phyloP scores from a whole-genome alignment of 2,113 vertebrate genomes.

The Gadus macrocephalus region DNA sequence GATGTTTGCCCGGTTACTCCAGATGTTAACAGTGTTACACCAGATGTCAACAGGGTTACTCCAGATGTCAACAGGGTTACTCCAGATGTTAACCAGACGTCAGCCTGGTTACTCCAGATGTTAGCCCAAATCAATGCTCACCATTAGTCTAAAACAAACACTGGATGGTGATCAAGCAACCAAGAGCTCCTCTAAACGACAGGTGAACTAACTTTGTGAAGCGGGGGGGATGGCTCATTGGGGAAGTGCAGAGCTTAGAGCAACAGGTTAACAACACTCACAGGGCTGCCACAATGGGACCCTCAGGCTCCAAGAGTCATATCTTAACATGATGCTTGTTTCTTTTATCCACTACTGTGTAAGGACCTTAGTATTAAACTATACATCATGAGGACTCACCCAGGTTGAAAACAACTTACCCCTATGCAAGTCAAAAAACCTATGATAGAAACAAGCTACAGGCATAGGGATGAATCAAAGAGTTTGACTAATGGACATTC shows the following conservation, averaged over 20 bases:
- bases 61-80: too few relatives aligned
- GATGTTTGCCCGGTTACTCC: too few relatives aligned
- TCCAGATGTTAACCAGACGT: background rate
- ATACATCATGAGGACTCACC: conserved; percentile 65
- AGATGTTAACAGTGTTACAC: too few relatives aligned
- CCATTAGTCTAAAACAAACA: background rate
- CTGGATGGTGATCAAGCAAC: conserved; percentile 22
- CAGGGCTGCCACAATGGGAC: conserved; percentile 32
- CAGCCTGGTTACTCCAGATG: too few relatives aligned
- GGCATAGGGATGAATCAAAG: conserved; percentile 73
- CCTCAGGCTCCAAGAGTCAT: conserved; percentile 15
- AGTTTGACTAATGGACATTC: conserved; percentile 56
- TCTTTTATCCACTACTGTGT: conserved; percentile 43
- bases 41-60: too few relatives aligned
- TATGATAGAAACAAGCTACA: conserved; percentile 76
- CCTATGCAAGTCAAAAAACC: conserved; percentile 77
- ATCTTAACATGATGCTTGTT: conserved; percentile 43
- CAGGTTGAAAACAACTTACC: conserved; percentile 79
- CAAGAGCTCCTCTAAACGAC: conserved; percentile 41
- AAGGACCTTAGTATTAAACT: conserved; percentile 73
- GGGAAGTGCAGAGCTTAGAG: conserved; percentile 1
- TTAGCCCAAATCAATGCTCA: background rate
- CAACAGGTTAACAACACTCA: conserved; percentile 21
- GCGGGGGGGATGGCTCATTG: background rate
- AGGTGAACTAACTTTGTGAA: background rate